Conservation (phyloP, 1,140 invertebrate species). For the Yoshiicerus persimilis region DNA sequence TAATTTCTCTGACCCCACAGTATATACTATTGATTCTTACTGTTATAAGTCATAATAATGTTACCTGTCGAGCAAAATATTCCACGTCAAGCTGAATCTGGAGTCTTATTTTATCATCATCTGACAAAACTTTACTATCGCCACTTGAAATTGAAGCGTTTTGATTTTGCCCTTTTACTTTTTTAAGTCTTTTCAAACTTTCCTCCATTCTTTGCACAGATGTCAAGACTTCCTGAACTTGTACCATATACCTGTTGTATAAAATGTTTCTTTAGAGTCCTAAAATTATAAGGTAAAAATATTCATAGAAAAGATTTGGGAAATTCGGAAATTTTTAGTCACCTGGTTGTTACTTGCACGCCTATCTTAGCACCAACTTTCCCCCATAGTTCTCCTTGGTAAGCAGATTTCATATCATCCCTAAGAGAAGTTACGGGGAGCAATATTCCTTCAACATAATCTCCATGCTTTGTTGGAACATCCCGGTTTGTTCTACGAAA, state of each 20-base stretch:
- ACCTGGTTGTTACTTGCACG: conserved; percentile 27
- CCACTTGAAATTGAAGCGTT: conserved; percentile 53
- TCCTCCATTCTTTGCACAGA: conserved; percentile 94
- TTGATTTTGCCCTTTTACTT: conserved; percentile 57
- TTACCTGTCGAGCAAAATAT: conserved; percentile 37
- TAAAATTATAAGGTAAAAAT: too few relatives aligned
- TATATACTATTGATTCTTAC: too few relatives aligned
- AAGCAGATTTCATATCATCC: conserved; percentile 64
- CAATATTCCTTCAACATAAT: conserved; percentile 73
- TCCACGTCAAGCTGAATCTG: conserved; percentile 86
- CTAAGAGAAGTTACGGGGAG: conserved; percentile 58
- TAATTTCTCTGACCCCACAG: too few relatives aligned
- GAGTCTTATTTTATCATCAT: conserved; percentile 90
- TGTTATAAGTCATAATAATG: too few relatives aligned
- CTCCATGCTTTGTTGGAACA: conserved; percentile 72
- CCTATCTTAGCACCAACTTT: conserved; percentile 33
- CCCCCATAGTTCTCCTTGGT: conserved; percentile 38
- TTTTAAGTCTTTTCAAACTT: conserved; percentile 82
- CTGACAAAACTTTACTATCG: conserved; percentile 56
- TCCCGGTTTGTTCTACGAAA: conserved; percentile 91
- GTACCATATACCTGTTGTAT: conserved; percentile 76
- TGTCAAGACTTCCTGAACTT: conserved; percentile 82
- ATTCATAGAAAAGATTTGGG: too few relatives aligned
- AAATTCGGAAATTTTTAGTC: neutral
- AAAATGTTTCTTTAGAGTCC: too few relatives aligned